phyloP scores from a whole-genome alignment of 2,113 vertebrate genomes.

The Antidorcas marsupialis region DNA sequence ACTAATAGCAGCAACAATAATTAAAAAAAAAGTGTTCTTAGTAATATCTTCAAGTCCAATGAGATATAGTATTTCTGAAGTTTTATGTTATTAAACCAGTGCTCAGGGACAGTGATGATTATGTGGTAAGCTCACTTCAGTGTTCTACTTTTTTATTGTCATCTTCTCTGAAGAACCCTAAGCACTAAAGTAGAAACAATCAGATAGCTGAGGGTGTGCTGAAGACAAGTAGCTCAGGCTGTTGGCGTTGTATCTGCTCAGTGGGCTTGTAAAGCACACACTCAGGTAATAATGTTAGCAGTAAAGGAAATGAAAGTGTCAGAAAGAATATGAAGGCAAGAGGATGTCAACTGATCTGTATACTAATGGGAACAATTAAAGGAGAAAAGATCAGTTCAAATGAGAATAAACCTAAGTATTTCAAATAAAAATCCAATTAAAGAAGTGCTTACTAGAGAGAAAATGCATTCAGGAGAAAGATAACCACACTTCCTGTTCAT shows the following conservation, averaged over 20 bases:
- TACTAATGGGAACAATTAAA: conserved; percentile 39
- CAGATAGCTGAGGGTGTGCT: neutral
- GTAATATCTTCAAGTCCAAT: neutral
- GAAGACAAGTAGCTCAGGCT: neutral
- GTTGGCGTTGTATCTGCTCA: neutral
- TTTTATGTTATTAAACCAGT: conserved; percentile 20
- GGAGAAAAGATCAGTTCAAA: neutral
- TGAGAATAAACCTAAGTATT: conserved; percentile 27
- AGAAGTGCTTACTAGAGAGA: neutral
- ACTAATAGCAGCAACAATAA: too few species aligned
- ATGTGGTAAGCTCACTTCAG: neutral
- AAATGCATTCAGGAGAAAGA: neutral
- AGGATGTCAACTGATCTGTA: neutral
- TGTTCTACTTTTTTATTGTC: conserved; percentile 17
- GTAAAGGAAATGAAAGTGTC: conserved; percentile 51
- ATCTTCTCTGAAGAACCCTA: conserved; percentile 13
- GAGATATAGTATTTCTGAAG: conserved; percentile 6
- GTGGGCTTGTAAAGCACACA: neutral
- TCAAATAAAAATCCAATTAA: conserved; percentile 27
- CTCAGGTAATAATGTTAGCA: conserved; percentile 14
- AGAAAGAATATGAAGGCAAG: neutral
- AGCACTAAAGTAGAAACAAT: conserved; percentile 8
- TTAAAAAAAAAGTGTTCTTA: neutral
- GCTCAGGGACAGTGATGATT: conserved; percentile 25
- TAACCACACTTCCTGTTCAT: neutral